Evolutionary conservation across 2,113 vertebrate species (phyloP).

Genomic region (Isurus oxyrinchus): DNA sequence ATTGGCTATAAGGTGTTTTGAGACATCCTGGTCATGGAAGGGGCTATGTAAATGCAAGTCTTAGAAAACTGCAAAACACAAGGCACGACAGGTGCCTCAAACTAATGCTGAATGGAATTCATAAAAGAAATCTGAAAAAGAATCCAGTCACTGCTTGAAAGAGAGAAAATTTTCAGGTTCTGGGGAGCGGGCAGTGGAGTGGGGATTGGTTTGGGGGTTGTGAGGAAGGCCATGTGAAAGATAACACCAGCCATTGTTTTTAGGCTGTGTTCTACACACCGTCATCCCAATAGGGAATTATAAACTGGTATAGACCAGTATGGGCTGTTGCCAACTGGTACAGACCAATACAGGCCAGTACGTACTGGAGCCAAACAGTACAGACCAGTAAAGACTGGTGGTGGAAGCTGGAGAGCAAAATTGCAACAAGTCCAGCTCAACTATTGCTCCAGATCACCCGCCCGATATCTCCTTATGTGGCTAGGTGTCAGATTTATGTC

Average conservation of each 20-base stretch:
- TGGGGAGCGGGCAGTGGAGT: background rate
- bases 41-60: background rate
- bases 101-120: background rate
- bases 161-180: background rate
- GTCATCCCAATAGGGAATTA: too few species aligned
- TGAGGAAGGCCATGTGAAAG: background rate
- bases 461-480: too few species aligned
- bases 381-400: too few species aligned
- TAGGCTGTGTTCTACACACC: too few species aligned
- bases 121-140: background rate
- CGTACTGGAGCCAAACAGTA: too few species aligned
- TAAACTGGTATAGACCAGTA: too few species aligned
- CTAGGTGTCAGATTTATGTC: too few species aligned
- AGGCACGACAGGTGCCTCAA: background rate
- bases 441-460: background rate
- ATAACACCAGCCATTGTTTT: background rate
- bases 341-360: too few species aligned
- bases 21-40: background rate
- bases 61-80: background rate
- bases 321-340: too few species aligned
- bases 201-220: background rate
- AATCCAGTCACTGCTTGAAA: background rate
- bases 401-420: too few species aligned
- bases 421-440: too few species aligned
- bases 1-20: background rate